Percentiles rank a stretch among this genome's conserved stretches.
phyloP scores from a whole-genome alignment of 2,797 vertebrate genomes.

The Lagothrix lagotricha region DNA sequence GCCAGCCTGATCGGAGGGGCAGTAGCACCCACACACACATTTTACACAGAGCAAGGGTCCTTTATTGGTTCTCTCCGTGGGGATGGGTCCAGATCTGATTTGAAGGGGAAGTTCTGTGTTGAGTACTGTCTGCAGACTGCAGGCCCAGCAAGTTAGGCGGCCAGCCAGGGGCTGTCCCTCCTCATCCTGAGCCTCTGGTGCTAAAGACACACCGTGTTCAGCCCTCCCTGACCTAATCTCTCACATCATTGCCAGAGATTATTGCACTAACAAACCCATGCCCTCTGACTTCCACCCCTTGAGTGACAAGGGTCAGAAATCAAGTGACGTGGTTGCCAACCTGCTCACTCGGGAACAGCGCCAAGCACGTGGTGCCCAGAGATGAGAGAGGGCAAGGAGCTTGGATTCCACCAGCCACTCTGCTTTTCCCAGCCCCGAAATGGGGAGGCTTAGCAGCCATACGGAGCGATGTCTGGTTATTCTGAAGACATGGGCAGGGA shows the following conservation, averaged over 20 bases:
- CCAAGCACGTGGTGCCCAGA: slow-evolving; percentile 69
- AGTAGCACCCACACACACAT: not conserved
- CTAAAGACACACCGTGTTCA: not conserved
- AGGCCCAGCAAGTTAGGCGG: not conserved
- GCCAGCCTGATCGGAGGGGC: not conserved
- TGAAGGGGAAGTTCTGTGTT: not conserved
- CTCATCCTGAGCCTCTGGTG: not conserved
- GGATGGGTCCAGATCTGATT: not conserved
- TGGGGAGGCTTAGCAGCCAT: not conserved
- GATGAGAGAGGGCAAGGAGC: slow-evolving; percentile 46
- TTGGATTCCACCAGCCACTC: slow-evolving; percentile 34
- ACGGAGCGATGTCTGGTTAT: not conserved
- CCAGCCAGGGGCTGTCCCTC: not conserved
- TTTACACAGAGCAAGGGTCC: not conserved
- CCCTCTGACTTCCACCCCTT: not conserved
- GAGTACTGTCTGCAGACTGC: not conserved
- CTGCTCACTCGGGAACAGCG: not conserved
- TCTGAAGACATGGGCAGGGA: not conserved
- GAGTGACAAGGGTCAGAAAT: slow-evolving; percentile 60
- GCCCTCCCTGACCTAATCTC: not conserved
- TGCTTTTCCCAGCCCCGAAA: not conserved
- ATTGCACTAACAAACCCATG: not conserved
- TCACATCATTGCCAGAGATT: not conserved
- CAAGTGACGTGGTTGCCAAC: slow-evolving; percentile 32
- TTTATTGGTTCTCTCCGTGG: not conserved